Evolutionary conservation across 2,113 vertebrate species (phyloP).

Genomic region (Antidorcas marsupialis): DNA sequence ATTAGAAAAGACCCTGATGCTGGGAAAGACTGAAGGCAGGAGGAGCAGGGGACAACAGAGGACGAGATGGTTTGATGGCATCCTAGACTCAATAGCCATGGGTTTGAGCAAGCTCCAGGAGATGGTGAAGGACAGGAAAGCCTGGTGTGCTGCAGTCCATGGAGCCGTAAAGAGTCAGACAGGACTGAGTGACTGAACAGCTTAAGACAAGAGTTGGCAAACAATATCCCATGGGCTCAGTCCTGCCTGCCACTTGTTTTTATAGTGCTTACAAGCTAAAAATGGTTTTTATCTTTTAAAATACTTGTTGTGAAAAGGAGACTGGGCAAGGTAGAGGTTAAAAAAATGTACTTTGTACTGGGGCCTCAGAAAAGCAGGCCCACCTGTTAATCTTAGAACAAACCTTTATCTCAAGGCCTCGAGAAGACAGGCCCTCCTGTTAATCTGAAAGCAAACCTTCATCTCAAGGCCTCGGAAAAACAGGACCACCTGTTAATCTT

Average conservation of each 20-base stretch:
- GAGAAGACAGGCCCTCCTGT: too few species aligned
- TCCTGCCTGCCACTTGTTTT: not conserved
- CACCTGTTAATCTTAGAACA: too few species aligned
- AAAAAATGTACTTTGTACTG: too few species aligned
- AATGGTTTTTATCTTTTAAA: not conserved
- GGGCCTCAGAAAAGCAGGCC: too few species aligned
- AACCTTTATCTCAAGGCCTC: too few species aligned
- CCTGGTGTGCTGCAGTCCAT: not conserved
- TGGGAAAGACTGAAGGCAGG: not conserved
- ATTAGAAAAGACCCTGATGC: not conserved
- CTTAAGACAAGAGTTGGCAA: not conserved
- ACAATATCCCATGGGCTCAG: not conserved
- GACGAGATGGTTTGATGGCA: not conserved
- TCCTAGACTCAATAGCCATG: not conserved
- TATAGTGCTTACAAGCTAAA: not conserved
- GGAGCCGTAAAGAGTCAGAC: not conserved
- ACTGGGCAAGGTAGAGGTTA: too few species aligned
- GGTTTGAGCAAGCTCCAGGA: not conserved
- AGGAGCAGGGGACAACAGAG: not conserved
- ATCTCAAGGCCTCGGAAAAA: too few species aligned
- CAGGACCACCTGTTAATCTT: too few species aligned
- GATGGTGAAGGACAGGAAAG: not conserved
- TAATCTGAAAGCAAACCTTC: too few species aligned
- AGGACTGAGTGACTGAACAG: not conserved
- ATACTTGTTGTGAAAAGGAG: too few species aligned